Evolutionary conservation across 2,113 vertebrate genomes (phyloP), one percentile per base, ranked within the genome.

Genomic region (Apteryx mantelli): DNA sequence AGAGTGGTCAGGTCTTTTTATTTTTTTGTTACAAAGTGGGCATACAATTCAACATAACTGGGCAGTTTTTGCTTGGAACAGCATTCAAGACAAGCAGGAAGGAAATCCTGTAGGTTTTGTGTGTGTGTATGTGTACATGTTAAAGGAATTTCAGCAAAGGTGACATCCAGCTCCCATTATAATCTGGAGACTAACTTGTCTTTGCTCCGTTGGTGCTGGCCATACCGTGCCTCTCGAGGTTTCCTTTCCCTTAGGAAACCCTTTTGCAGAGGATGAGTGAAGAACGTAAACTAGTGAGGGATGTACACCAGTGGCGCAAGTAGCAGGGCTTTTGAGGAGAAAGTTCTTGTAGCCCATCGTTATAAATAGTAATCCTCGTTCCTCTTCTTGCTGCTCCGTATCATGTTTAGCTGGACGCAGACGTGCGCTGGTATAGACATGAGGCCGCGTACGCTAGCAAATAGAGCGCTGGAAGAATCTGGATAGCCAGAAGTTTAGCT

Each of bases 181-280:
- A 26, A 20, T 64, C 60, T 84, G 73, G 30, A 78, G n/a, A 5
- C 71, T 75, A 78, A 22, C 38, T 82, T 85, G 9, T 13, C 50
- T 75, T 55, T 0, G 0, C 12, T 80, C 7, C 18, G 11, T 5
- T 76, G n/a, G n/a, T 56, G 21, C 7, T 61, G 32, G 63, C 14
- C 50, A 26, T 84, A 38, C 16, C 11, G 32, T 34, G 56, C 63
- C 32, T 38, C 38, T 18, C 13, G 58, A 58, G 15, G 30, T 32
- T 58, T 18, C 55, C 55, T 58, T 9, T 13, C 16, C 36, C 1
- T 13, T n/a, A 11, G 30, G 36, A 86, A 90, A 69, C 36, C 20
- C 18, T 66, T 78, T 34, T 30, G 38, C 58, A 58, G 71, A 30
- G 76, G 58, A 17, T 63, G 68, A 73, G 42, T 11, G 48, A 64